phyloP scores from a whole-genome alignment of 2,113 vertebrate species.

The Arenaria interpres region DNA sequence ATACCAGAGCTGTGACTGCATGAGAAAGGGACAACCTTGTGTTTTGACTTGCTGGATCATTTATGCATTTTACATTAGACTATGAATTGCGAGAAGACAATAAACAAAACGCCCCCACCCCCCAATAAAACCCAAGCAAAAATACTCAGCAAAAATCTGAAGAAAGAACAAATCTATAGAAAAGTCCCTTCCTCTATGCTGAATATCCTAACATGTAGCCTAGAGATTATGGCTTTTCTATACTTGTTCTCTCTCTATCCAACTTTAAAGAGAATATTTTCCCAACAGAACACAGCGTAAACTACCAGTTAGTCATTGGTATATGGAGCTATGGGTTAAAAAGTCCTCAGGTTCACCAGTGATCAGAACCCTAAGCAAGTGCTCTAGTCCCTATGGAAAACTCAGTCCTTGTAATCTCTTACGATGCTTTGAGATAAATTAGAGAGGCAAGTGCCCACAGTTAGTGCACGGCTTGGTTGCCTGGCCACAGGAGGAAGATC shows the following conservation, averaged over 20 bases:
- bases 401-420: neutral
- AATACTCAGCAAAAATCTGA: neutral
- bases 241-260: neutral
- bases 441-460: neutral
- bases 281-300: neutral
- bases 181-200: neutral
- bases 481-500: neutral
- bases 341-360: neutral
- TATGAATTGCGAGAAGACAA: neutral
- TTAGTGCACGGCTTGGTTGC: neutral
- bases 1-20: slow-evolving; percentile 59
- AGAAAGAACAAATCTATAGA: neutral
- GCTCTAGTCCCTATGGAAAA: neutral
- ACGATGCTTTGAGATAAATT: neutral
- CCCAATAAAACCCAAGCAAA: neutral
- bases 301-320: neutral
- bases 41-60: neutral
- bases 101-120: neutral
- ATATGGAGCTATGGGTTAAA: neutral
- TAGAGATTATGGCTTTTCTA: neutral
- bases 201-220: neutral
- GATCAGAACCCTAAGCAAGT: neutral
- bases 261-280: neutral
- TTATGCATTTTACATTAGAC: slow-evolving; percentile 27
- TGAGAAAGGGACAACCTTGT: slow-evolving; percentile 35